Conservation (phyloP, 2,888 invertebrate species). For the Erynnis tages region DNA sequence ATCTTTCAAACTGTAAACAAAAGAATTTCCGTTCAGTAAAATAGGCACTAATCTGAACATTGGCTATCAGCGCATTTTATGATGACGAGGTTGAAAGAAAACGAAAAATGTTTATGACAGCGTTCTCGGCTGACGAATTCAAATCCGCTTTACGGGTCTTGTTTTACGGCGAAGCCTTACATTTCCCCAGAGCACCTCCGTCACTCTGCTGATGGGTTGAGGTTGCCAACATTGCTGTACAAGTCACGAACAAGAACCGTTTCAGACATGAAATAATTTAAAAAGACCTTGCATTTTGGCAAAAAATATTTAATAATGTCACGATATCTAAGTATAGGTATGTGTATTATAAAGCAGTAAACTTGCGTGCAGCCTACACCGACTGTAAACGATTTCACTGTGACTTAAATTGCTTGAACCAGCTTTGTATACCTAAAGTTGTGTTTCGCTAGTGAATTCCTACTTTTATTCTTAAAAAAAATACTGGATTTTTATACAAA, state of each 20-base stretch:
- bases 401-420: too few relatives aligned
- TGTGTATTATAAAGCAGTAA: too few relatives aligned
- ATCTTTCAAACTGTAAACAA: neutral
- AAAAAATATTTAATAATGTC: too few relatives aligned
- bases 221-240: slow-evolving; percentile 30
- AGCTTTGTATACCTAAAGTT: too few relatives aligned
- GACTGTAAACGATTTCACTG: too few relatives aligned
- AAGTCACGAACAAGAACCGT: neutral
- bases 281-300: too few relatives aligned
- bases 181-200: slow-evolving; percentile 44
- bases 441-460: too few relatives aligned
- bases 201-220: slow-evolving; percentile 46
- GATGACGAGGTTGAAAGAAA: slow-evolving; percentile 21
- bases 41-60: slow-evolving; percentile 4
- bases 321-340: too few relatives aligned
- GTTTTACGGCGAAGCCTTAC: slow-evolving; percentile 23
- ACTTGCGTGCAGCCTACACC: too few relatives aligned
- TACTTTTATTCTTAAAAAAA: too few relatives aligned
- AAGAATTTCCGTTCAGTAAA: neutral
- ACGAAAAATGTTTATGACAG: slow-evolving; percentile 21
- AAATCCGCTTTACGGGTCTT: slow-evolving; percentile 21
- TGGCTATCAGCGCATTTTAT: slow-evolving; percentile 18
- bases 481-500: too few relatives aligned
- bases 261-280: too few relatives aligned
- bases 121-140: slow-evolving; percentile 22